phyloP scores from a whole-genome alignment of 1,140 invertebrate species.

The Philotrypesis tridentata region DNA sequence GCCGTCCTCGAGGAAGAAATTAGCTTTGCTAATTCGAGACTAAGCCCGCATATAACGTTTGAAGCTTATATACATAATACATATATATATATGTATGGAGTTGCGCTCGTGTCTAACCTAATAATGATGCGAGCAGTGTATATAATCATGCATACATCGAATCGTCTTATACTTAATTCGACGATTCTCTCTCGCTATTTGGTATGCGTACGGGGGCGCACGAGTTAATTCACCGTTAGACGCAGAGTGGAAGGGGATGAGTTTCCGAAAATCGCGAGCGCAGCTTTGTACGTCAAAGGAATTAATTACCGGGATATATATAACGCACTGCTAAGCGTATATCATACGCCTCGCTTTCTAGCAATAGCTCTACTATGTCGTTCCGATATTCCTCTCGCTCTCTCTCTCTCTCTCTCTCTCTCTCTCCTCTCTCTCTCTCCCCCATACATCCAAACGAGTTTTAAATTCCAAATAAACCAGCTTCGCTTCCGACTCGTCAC shows the following conservation, averaged over 20 bases:
- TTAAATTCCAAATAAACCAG: slow-evolving; percentile 9
- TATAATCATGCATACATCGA: too few relatives aligned
- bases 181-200: slow-evolving; percentile 1
- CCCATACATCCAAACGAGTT: neutral
- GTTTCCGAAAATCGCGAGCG: too few relatives aligned
- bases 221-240: slow-evolving; percentile 38
- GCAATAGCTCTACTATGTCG: neutral
- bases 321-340: neutral
- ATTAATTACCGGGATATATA: neutral
- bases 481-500: neutral
- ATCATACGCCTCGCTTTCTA: neutral
- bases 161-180: slow-evolving; percentile 34
- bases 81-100: too few relatives aligned
- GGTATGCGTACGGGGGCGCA: slow-evolving; percentile 36
- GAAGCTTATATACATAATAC: neutral
- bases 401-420: too few relatives aligned
- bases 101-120: neutral
- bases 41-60: neutral
- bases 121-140: neutral
- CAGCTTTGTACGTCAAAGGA: neutral
- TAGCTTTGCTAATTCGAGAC: neutral
- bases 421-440: too few relatives aligned
- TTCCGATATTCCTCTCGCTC: neutral
- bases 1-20: too few relatives aligned
- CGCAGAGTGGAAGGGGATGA: neutral